Evolutionary conservation across 2,113 vertebrate species (phyloP).

Genomic region (Vireo altiloquus): DNA sequence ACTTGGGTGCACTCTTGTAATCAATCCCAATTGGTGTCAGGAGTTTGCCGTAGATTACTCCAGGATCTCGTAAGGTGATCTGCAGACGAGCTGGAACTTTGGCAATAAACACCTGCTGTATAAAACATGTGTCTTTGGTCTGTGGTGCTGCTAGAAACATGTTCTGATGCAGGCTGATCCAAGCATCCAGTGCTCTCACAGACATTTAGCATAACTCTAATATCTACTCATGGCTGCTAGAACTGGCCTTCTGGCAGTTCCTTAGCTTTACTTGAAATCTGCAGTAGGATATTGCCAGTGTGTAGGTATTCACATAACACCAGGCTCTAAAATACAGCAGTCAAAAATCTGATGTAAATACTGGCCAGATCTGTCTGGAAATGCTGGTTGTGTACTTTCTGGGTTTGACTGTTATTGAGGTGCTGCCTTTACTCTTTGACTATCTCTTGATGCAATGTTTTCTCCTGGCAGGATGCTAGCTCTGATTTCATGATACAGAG

Average conservation of each 20-base stretch:
- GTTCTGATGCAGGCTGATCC: background rate
- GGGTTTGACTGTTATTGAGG: background rate
- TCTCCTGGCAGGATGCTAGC: background rate
- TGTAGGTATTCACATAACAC: background rate
- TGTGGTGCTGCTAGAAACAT: background rate
- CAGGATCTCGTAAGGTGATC: background rate
- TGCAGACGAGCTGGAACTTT: background rate
- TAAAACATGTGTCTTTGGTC: background rate
- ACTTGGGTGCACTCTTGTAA: background rate
- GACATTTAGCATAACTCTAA: background rate
- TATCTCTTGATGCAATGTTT: background rate
- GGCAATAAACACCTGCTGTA: background rate
- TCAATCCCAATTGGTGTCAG: background rate
- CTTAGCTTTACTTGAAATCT: background rate
- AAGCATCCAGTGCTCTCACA: background rate
- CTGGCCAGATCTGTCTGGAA: background rate
- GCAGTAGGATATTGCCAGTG: background rate
- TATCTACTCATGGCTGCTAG: background rate
- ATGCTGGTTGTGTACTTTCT: background rate
- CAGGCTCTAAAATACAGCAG: background rate
- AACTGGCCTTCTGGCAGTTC: background rate
- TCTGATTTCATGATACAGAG: background rate
- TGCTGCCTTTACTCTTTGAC: background rate
- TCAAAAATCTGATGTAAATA: background rate
- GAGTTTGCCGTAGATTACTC: background rate